Base-by-base conservation (phyloP, 2,113 vertebrate species). In the Oreochromis aureus region DNA sequence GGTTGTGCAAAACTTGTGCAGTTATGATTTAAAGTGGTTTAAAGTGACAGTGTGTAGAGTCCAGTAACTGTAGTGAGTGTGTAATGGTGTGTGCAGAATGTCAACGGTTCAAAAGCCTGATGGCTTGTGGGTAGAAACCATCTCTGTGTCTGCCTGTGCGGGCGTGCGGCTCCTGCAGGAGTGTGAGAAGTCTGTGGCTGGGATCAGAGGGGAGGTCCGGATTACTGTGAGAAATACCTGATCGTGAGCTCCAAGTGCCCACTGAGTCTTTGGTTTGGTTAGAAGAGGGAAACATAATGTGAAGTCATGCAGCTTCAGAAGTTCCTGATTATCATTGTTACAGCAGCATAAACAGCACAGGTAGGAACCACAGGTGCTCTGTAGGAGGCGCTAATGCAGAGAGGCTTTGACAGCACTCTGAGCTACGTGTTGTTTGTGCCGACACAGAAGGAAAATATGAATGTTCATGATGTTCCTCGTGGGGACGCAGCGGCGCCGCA, bases 161-260 rank as follows among this genome's bases (percentile, higher is more conserved):
- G 54, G 10, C 22, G 27, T 27, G 27, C 27, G 27, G 27, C 27
- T 27, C 27, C 27, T 27, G 27, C 27, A 27, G 27, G 27, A 27
- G 27, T 27, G 27, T 27, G 10, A 54, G 0, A 55, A 0, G n/a
- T 22, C 22, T 22, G 10, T 24, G 46, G 46, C 46, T 16, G 46
- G 0, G 16, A 51, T 9, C 48, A 51, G 48, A 51, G 16, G 8
- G 48, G 48, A 59, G 56, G 56, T 59, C 56, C 27, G 16, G 16
- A 3, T 32, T 32, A 18, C 56, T 16, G 56, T 59, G 56, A 59
- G 56, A 59, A 59, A 16, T 30, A 30, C 56, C 51, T 53, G 51
- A n/a, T 9, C 13, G 5, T 18, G 27, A 59, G 56, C 56, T 59
- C 5, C 56, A 30, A 3, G 51, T 54, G 51, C 19, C 51, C 19